Conservation (phyloP, 2,797 vertebrate genomes). For the Siniperca undulata region DNA sequence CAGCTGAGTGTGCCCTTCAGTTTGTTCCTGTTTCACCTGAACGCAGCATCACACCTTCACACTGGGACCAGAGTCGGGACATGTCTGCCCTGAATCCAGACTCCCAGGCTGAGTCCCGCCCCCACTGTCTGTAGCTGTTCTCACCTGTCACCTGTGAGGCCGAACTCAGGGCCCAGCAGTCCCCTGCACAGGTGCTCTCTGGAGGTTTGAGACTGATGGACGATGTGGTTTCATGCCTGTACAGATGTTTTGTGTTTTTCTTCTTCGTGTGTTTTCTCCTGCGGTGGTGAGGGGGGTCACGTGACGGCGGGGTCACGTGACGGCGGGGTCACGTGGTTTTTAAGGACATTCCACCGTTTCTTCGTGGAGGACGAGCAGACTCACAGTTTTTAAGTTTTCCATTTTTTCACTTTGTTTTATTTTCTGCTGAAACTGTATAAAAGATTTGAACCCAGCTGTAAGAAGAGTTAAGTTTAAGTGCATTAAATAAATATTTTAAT, state of each 20-base stretch:
- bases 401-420: constrained; percentile 53
- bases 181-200: neutral
- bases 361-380: constrained; percentile 28
- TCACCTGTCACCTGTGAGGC: constrained; percentile 1
- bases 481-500: constrained; percentile 83
- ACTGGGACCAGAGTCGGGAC: neutral
- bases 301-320: neutral
- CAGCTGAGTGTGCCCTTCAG: no score
- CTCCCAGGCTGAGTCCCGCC: neutral
- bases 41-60: neutral
- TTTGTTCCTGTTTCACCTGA: constrained; percentile 2
- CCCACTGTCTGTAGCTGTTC: no score
- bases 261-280: constrained; percentile 14
- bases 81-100: neutral
- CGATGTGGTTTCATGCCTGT: constrained; percentile 17
- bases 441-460: constrained; percentile 76
- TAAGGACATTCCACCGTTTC: constrained; percentile 40
- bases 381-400: constrained; percentile 46
- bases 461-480: constrained; percentile 76
- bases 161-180: neutral
- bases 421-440: constrained; percentile 64
- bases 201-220: neutral
- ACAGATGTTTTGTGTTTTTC: constrained; percentile 36
- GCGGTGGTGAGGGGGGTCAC: constrained; percentile 7
- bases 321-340: neutral